Conservation (phyloP, 2,797 vertebrate species). For the Poecile montanus region DNA sequence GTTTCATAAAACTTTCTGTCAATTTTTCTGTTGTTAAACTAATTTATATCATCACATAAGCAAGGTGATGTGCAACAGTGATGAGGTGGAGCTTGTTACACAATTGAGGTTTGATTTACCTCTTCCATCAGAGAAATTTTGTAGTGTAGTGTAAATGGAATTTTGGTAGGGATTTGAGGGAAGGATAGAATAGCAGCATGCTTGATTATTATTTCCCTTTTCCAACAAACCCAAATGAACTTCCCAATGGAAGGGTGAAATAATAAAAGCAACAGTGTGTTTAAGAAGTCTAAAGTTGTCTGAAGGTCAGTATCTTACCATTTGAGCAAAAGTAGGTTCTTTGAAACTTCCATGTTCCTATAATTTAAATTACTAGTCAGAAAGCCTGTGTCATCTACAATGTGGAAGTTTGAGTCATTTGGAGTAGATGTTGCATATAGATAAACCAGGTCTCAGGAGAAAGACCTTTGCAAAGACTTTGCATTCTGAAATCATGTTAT, state of each 20-base stretch:
- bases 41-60: neutral
- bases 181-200: neutral
- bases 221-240: neutral
- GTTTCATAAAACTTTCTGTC: neutral
- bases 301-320: neutral
- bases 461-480: neutral
- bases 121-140: neutral
- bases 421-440: neutral
- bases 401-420: neutral
- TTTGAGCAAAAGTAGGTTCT: neutral
- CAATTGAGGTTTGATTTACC: neutral
- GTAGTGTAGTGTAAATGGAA: neutral
- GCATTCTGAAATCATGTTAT: neutral
- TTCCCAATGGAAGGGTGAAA: neutral
- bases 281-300: neutral
- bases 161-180: neutral
- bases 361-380: neutral
- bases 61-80: neutral
- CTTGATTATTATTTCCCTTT: neutral
- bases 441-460: neutral
- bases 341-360: neutral
- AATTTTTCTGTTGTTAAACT: neutral
- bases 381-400: neutral
- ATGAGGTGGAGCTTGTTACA: neutral
- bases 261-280: neutral